A percentile compares a stretch with the other conserved stretches of the same genome.
phyloP scores from a whole-genome alignment of 2,113 vertebrate genomes.

The Urocolius indicus region DNA sequence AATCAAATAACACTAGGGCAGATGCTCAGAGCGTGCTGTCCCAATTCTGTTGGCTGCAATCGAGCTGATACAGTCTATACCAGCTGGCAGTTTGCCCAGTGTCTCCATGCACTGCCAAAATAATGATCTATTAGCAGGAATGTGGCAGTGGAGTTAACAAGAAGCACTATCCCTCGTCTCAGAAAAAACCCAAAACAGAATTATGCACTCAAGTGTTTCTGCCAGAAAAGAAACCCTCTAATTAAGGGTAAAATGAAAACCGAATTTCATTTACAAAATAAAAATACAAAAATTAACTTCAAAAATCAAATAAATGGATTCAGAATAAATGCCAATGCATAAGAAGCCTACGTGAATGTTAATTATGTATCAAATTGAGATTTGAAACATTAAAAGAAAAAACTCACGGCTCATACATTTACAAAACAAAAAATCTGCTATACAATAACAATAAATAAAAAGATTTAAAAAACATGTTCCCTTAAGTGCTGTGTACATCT shows the following conservation, averaged over 20 bases:
- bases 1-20: not conserved
- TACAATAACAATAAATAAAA: conserved; percentile 80
- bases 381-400: conserved; percentile 69
- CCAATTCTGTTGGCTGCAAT: not conserved
- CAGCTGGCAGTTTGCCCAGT: not conserved
- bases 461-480: conserved; percentile 48
- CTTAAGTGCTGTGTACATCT: conserved; percentile 72
- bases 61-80: not conserved
- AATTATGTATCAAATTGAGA: conserved; percentile 60
- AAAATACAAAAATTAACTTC: conserved; percentile 72
- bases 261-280: conserved; percentile 61
- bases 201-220: conserved; percentile 62
- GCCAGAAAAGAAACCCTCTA: conserved; percentile 61
- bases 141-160: not conserved
- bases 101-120: not conserved
- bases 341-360: conserved; percentile 56
- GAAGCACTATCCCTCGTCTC: conserved; percentile 7
- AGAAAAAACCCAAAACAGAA: conserved; percentile 40
- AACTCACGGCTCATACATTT: conserved; percentile 52
- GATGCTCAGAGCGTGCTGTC: not conserved
- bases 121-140: not conserved
- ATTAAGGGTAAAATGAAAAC: conserved; percentile 67
- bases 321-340: conserved; percentile 51
- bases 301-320: conserved; percentile 74
- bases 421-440: conserved; percentile 47